Base-by-base conservation (phyloP, 2,113 vertebrate species). In the Grallaria varia region DNA sequence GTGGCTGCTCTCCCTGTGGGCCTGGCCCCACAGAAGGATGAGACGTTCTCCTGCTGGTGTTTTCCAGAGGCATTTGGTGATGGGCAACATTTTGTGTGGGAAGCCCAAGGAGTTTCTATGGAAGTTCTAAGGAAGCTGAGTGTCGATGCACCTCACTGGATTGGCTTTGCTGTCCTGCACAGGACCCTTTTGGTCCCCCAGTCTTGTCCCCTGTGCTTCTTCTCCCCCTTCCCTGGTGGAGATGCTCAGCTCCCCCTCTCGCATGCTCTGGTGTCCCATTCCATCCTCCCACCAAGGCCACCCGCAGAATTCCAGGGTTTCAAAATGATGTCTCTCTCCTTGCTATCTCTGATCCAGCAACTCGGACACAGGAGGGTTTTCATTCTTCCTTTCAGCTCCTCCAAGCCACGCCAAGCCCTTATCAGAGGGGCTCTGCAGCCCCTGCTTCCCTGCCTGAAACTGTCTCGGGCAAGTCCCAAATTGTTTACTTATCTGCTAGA, bases 401-500 rank as follows among this genome's bases (percentile, higher is more conserved):
- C 72, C 50, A 78, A 93, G 35, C 68, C 22, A 64, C 76, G 44
- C 73, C 73, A 77, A 63, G 87, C 79, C 84, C 49, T 81, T 89
- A 94, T 93, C 96, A 72, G 84, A 35, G 73, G 68, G 79, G 37
- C 52, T 28, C 42, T n/a, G 27, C 81, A 96, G 91, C 63, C 78
- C 56, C 77, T 79, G 53, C 47, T 44, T 69, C 89, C 86, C 93
- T 1, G 3, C 4, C 86, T 55, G 87, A 25, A 67, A 44, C 92
- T 94, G 62, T 91, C 96, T 93, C 98, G 98, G 97, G 97, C 97
- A 98, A 96, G 81, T 94, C 97, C 97, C 97, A 98, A 98, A 98
- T 98, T 98, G 98, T 98, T 99, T 98, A 99, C 98, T 99, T 99
- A 99, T 99, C 99, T 98, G 98, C 97, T 97, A 97, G 97, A 97